Evolutionary conservation across 2,888 invertebrate genomes (phyloP).

Genomic region (Drosophila stalkeri): DNA sequence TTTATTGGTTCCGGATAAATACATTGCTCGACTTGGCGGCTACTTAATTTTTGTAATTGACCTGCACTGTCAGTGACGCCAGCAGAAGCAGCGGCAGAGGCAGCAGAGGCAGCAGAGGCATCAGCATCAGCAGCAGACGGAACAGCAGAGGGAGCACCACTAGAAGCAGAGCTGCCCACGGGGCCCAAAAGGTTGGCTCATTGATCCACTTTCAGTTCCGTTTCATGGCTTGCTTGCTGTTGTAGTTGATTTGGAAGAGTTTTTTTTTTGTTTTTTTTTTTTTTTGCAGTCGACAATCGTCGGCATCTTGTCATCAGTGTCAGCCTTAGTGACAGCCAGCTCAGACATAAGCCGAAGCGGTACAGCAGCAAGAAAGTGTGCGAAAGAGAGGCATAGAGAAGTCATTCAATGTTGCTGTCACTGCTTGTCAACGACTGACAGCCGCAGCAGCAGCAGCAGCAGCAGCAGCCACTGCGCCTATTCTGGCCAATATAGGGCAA

Average conservation of each 20-base stretch:
- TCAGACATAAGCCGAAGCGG: constrained; percentile 13
- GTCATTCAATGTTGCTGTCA: constrained; percentile 49
- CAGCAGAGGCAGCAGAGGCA: constrained; percentile 1
- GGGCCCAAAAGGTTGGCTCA: constrained; percentile 43
- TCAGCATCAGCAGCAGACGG: not conserved
- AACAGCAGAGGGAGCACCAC: constrained; percentile 4
- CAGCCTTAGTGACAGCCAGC: constrained; percentile 53
- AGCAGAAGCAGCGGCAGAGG: constrained; percentile 4
- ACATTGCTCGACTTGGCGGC: constrained; percentile 56
- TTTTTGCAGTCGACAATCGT: constrained; percentile 29
- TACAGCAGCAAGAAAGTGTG: not conserved
- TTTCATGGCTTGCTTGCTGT: constrained; percentile 18
- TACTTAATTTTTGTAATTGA: constrained; percentile 67
- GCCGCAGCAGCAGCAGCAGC: constrained; percentile 22
- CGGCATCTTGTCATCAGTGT: constrained; percentile 61
- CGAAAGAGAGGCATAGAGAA: constrained; percentile 15
- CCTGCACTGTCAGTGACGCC: constrained; percentile 40
- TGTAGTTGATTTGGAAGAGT: constrained; percentile 25
- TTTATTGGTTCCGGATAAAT: constrained; percentile 70
- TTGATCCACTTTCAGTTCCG: constrained; percentile 60
- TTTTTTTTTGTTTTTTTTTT: not conserved
- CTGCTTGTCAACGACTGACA: constrained; percentile 54
- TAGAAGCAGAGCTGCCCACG: constrained; percentile 30
- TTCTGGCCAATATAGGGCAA: constrained; percentile 10
- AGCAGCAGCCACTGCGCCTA: constrained; percentile 25